These are phyloP conservation scores for Penelope pileata DNA, from an alignment of 2,113 vertebrate genomes.

Conservation along the genomic window DNA sequence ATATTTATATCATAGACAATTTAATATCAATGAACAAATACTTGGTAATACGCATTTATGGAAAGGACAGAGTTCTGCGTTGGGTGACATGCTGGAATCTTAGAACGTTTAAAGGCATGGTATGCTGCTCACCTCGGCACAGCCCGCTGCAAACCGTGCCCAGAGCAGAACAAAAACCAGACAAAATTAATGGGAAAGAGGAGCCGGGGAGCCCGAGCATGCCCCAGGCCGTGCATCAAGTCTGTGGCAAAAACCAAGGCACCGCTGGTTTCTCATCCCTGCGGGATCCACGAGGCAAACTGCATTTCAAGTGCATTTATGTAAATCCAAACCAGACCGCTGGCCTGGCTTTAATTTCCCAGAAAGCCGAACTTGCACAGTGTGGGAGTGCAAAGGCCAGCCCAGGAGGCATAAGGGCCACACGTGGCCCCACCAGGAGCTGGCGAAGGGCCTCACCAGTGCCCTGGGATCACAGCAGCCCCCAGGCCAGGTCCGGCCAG, in stretches of 20 bases:
- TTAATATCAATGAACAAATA: neutral
- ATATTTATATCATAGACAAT: neutral
- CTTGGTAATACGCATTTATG: neutral
- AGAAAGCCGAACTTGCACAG: neutral
- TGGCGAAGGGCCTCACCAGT: rapidly evolving
- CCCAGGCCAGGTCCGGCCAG: rapidly evolving
- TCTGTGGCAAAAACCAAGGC: neutral
- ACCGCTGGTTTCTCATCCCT: neutral
- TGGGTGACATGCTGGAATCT: neutral
- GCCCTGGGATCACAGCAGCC: neutral
- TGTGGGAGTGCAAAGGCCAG: neutral
- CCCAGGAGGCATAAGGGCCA: neutral
- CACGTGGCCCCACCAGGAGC: neutral
- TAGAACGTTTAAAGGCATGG: neutral
- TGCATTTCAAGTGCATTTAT: neutral
- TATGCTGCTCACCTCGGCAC: neutral
- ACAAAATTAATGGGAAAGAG: neutral
- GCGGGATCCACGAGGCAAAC: neutral
- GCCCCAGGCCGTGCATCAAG: neutral
- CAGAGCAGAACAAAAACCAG: neutral
- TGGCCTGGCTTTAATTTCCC: conserved; percentile 25
- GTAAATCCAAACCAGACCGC: neutral
- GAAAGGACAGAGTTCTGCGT: neutral
- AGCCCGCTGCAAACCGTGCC: no score
- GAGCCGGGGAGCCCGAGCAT: neutral